These are phyloP conservation scores for Tachina grossa DNA, from an alignment of 2,888 invertebrate species.

Conservation along the genomic window DNA sequence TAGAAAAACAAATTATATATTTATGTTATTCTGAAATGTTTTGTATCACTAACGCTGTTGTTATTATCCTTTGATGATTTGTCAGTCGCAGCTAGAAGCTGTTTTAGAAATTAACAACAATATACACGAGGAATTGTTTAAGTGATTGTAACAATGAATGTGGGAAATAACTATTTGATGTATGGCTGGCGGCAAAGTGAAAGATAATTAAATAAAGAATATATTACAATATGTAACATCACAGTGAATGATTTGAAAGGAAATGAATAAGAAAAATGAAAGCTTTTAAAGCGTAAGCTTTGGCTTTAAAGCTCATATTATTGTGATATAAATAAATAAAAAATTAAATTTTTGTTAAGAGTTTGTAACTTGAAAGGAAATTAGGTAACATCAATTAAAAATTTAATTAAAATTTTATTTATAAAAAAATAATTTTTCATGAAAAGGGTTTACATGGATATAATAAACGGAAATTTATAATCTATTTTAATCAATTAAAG, in stretches of 20 bases:
- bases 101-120: constrained; percentile 24
- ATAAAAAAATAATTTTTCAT: too few relatives aligned
- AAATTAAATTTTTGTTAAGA: too few relatives aligned
- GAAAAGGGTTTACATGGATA: too few relatives aligned
- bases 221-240: neutral
- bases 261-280: neutral
- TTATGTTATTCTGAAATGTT: constrained; percentile 42
- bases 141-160: constrained; percentile 15
- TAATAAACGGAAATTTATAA: too few relatives aligned
- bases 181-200: constrained; percentile 33
- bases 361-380: too few relatives aligned
- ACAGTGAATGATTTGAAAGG: neutral
- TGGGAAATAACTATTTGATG: constrained; percentile 27
- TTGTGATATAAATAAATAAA: too few relatives aligned
- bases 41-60: constrained; percentile 10
- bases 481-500: too few relatives aligned
- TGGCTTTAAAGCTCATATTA: too few relatives aligned
- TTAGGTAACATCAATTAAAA: too few relatives aligned
- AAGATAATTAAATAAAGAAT: constrained; percentile 18
- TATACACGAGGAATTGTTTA: constrained; percentile 16
- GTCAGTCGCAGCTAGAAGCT: neutral
- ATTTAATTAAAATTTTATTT: too few relatives aligned
- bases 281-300: too few relatives aligned
- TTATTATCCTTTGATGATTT: constrained; percentile 48
- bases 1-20: constrained; percentile 43